Evolutionary conservation across 2,797 vertebrate species (phyloP).

Genomic region (Sebastes steindachneri): DNA sequence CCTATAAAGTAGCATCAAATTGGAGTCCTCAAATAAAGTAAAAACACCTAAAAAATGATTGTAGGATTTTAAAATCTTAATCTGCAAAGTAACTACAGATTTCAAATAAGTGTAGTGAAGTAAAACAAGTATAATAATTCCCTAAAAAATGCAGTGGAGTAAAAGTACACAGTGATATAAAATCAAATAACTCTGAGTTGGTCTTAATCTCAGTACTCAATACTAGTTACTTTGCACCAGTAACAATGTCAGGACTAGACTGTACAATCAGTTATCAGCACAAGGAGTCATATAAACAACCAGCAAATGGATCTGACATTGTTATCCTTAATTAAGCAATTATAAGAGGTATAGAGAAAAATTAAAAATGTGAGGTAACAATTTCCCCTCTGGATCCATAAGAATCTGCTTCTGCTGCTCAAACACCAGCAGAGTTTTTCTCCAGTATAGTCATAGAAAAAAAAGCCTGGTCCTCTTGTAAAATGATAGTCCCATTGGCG

Average conservation of each 20-base stretch:
- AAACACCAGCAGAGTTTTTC: slow-evolving; percentile 44
- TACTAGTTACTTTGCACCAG: background rate
- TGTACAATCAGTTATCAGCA: background rate
- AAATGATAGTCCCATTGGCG: slow-evolving; percentile 60
- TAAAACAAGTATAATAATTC: background rate
- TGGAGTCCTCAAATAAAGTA: background rate
- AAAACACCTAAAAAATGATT: background rate
- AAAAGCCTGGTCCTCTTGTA: slow-evolving; percentile 46
- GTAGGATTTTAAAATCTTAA: background rate
- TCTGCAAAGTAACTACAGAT: background rate
- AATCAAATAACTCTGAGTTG: background rate
- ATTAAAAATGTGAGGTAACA: slow-evolving; percentile 6
- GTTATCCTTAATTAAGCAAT: slow-evolving; percentile 12
- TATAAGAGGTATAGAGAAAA: background rate
- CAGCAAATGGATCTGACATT: background rate
- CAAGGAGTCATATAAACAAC: background rate
- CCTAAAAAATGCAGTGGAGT: background rate
- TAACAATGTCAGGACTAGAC: background rate
- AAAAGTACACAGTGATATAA: background rate
- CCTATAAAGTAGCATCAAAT: background rate
- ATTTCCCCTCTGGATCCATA: slow-evolving; percentile 9
- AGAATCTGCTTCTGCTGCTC: slow-evolving; percentile 10
- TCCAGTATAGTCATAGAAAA: slow-evolving; percentile 25
- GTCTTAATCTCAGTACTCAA: background rate
- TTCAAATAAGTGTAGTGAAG: background rate